Base-by-base conservation (phyloP, 2,888 invertebrate species). In the Acleris emargana region DNA sequence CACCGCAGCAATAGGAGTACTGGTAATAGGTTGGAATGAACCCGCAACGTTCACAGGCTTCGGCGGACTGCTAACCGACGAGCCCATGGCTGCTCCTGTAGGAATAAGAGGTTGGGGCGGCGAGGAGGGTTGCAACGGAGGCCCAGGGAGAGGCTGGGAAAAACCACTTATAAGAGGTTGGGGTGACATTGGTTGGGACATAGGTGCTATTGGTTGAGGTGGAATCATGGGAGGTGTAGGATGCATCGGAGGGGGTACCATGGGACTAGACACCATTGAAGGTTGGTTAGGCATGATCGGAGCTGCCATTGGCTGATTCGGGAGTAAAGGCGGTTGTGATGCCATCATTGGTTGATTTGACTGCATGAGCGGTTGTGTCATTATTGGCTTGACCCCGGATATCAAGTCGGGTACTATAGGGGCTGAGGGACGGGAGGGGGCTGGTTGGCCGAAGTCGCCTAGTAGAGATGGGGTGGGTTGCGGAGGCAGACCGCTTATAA, bases 1-100 rank as follows among this genome's bases (percentile, higher is more conserved):
- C 13, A 87, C 70, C 0, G 87, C 83, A 0, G 86, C 84, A 0
- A 93, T 84, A 0, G 92, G 91, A 0, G 91, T 93, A 0, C 91
- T 91, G 0, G 92, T 91, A 0, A 93, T 77, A 0, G 91, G 90
- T 62, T 90, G 93, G 28, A 78, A 71, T 52, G 81, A 71, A 71
- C 81, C 77, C 0, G 79, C 80, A 0, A 80, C 71, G 16, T 68
- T 74, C 6, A 83, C 57, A 0, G 79, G 72, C 38, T 86, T 80
- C 0, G 89, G 87, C 0, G 91, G 90, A 20, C 89, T 89, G 62
- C 76, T 81, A 1, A 85, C 70, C 64, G 88, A 47, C 0, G 86
- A 86, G 0, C 79, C 82, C 5, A 82, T 75, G 0, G 84, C 77
- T 0, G 80, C 77, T 0, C 84, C 84, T 1, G 75, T 68, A 1